Evolutionary conservation across 2,113 vertebrate genomes (phyloP), one percentile per base, ranked within the genome.

Genomic region (Lampris megalopsis): DNA sequence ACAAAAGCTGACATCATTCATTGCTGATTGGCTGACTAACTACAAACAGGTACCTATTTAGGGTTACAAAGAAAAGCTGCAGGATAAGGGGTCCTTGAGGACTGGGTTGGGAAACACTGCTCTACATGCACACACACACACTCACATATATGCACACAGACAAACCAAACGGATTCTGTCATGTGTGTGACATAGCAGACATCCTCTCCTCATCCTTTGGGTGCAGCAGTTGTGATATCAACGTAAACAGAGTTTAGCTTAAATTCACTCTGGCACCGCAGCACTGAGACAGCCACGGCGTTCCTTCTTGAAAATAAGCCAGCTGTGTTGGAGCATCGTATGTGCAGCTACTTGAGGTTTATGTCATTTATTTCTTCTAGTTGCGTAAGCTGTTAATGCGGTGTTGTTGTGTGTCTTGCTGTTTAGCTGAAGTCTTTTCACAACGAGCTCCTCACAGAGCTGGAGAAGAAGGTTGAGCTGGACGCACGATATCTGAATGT

Each of bases 391-490:
- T 62, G 64, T 76, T 47, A n/a, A 9, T 79, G 36, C 66, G 72
- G 0, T 56, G 6, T 72, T 67, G 10, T 5, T 73, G 2, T 73
- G 65, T 83, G 81, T 81, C 56, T 73, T 80, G 53, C 63, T 58
- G 77, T 66, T 3, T 93, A 99, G 98, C 94, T 99, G 63, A 98
- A 98, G 89, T 98, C 97, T 3, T 99, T 99, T 75, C 98, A 99
- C 93, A 98, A 97, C 1, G 98, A 99, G 90, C 93, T 99, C 58
- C 95, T 99, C 56, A 97, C 94, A 0, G 97, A 99, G 90, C 93
- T 99, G 92, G 98, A 99, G 91, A 98, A 99, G 96, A 99, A 99
- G 93, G 97, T 99, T 63, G 98, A 99, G 86, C 85, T 99, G 94
- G 98, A 99, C 50, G 96, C 97, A 0, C 95, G 97, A 50, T 99